phyloP scores from a whole-genome alignment of 2,888 invertebrate species.

The Blastobasis adustella region DNA sequence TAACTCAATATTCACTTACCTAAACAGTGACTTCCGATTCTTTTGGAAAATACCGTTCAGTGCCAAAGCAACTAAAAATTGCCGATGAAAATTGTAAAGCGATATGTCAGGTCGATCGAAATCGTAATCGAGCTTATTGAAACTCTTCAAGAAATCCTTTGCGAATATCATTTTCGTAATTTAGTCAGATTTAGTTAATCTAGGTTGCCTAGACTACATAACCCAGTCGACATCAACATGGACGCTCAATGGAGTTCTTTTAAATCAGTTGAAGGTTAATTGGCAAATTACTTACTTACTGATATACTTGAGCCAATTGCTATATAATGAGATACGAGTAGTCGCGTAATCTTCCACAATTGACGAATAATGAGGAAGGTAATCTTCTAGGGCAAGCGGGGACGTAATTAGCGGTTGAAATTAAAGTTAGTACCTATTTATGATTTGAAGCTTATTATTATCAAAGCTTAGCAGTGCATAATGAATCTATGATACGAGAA shows the following conservation, averaged over 20 bases:
- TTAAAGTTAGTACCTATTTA: too few species aligned
- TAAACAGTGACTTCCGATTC: constrained; percentile 29
- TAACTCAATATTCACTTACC: constrained; percentile 22
- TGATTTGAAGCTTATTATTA: too few species aligned
- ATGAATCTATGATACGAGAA: too few species aligned
- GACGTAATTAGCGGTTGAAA: too few species aligned
- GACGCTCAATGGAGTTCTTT: neutral
- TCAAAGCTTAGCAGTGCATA: too few species aligned
- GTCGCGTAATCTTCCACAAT: too few species aligned
- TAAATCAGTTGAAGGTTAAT: too few species aligned
- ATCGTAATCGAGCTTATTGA: constrained; percentile 32
- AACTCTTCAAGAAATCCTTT: constrained; percentile 20
- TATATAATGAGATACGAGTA: too few species aligned
- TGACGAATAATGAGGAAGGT: too few species aligned
- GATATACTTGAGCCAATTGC: too few species aligned
- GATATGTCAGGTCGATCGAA: constrained; percentile 28
- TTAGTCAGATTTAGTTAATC: neutral
- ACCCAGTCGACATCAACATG: neutral
- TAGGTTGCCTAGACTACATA: neutral
- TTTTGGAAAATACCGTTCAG: constrained; percentile 44
- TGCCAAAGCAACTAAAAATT: constrained; percentile 30
- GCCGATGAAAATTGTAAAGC: constrained; percentile 45
- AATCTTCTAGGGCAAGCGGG: too few species aligned
- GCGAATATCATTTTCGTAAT: constrained; percentile 16
- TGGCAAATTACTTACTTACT: too few species aligned